A percentile compares a stretch with the other conserved stretches of the same genome.
Conservation (phyloP, 2,113 vertebrate species). For the Patagioenas fasciata region DNA sequence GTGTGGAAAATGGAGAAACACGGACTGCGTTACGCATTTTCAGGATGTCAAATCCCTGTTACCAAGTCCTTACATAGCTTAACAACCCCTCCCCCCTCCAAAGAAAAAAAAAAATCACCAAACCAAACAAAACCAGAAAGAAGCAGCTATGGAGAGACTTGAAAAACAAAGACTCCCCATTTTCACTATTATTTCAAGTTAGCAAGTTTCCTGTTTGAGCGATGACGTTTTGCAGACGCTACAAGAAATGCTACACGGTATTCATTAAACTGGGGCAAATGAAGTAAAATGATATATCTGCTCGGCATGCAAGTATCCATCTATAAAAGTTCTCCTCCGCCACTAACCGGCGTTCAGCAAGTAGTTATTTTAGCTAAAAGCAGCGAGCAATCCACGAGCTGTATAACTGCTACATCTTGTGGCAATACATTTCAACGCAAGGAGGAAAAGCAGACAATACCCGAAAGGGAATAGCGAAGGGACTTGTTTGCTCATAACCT, state of each 20-base stretch:
- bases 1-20: slow-evolving; percentile 59
- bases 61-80: neutral
- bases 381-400: slow-evolving; percentile 54
- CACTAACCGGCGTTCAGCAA: slow-evolving; percentile 43
- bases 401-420: slow-evolving; percentile 82
- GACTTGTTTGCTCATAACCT: slow-evolving; percentile 77
- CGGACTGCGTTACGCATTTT: slow-evolving; percentile 9
- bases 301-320: neutral
- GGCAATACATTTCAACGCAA: slow-evolving; percentile 72
- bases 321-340: slow-evolving; percentile 63
- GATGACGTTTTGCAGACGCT: slow-evolving; percentile 31
- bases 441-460: slow-evolving; percentile 76
- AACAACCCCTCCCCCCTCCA: neutral
- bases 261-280: slow-evolving; percentile 33
- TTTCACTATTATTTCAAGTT: neutral
- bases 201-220: slow-evolving; percentile 32
- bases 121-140: neutral
- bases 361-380: slow-evolving; percentile 66
- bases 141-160: neutral
- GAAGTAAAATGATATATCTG: slow-evolving; percentile 63
- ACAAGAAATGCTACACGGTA: slow-evolving; percentile 1
- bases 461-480: slow-evolving; percentile 62
- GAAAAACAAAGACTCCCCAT: slow-evolving; percentile 9
- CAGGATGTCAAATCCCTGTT: neutral
- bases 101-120: neutral